phyloP scores from a whole-genome alignment of 2,797 vertebrate species.

The Notoglanidium macrostoma region DNA sequence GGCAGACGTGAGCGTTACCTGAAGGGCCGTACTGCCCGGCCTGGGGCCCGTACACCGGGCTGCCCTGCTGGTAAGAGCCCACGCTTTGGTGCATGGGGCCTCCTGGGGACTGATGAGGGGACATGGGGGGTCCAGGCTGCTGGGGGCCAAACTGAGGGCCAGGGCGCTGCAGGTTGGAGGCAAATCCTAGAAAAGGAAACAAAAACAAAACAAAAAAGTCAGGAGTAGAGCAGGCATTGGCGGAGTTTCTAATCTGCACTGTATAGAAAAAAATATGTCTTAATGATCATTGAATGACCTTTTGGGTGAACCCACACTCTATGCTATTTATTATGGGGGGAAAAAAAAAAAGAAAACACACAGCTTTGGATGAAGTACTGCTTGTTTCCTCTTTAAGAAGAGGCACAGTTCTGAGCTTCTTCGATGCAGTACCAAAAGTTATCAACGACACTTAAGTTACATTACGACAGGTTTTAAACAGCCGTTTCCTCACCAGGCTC shows the following conservation, averaged over 20 bases:
- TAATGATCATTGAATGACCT: not conserved
- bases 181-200: slow-evolving; percentile 73
- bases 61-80: slow-evolving; percentile 84
- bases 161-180: slow-evolving; percentile 83
- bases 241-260: not conserved
- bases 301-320: not conserved
- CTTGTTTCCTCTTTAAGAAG: not conserved
- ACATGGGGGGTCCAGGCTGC: slow-evolving; percentile 85
- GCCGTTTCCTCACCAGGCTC: not conserved
- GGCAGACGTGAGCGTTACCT: slow-evolving; percentile 68
- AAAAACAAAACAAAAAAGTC: slow-evolving; percentile 7
- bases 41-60: slow-evolving; percentile 80
- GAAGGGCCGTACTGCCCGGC: slow-evolving; percentile 87
- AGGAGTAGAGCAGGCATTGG: not conserved
- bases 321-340: not conserved
- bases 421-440: no score
- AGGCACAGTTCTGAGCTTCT: not conserved
- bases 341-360: no score
- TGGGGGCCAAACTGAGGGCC: slow-evolving; percentile 87
- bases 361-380: not conserved
- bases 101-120: slow-evolving; percentile 83
- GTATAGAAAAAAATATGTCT: not conserved
- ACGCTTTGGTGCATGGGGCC: slow-evolving; percentile 68
- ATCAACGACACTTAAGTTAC: no score
- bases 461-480: not conserved